Percentiles rank a stretch among this genome's conserved stretches.
Evolutionary conservation across 1,140 invertebrate genomes (phyloP).

Genomic region (Panagrolaimus sp.): DNA sequence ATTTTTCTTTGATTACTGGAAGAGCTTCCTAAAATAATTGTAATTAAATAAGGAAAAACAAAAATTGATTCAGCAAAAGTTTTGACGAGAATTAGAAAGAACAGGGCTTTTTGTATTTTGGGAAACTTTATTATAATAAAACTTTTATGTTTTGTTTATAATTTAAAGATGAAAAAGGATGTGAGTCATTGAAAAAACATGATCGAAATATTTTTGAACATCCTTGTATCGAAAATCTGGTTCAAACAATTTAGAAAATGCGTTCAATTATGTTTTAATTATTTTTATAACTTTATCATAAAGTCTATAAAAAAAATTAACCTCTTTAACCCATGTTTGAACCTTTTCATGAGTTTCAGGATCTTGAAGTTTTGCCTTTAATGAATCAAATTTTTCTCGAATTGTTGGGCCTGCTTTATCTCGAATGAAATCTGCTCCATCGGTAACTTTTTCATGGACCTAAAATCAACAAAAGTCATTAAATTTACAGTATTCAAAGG

Average conservation of each 20-base stretch:
- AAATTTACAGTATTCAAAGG: not conserved
- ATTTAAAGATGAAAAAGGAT: too few species aligned
- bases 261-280: not conserved
- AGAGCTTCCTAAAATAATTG: slow-evolving; percentile 16
- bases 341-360: slow-evolving; percentile 46
- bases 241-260: slow-evolving; percentile 11
- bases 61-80: too few species aligned
- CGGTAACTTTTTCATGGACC: not conserved
- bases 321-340: slow-evolving; percentile 45
- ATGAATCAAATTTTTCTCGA: slow-evolving; percentile 44
- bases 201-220: not conserved
- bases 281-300: too few species aligned
- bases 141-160: not conserved
- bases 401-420: slow-evolving; percentile 43
- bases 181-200: not conserved
- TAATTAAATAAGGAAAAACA: too few species aligned
- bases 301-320: not conserved
- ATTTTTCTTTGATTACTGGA: slow-evolving; percentile 41
- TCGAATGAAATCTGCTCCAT: slow-evolving; percentile 38
- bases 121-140: too few species aligned
- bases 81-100: too few species aligned
- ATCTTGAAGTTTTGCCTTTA: slow-evolving; percentile 41
- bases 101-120: slow-evolving; percentile 34
- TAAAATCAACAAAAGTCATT: slow-evolving; percentile 32
- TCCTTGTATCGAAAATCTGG: not conserved